Evolutionary conservation across 2,888 invertebrate species (phyloP), one percentile per base, ranked within the genome.

Genomic region (Troides helena): DNA sequence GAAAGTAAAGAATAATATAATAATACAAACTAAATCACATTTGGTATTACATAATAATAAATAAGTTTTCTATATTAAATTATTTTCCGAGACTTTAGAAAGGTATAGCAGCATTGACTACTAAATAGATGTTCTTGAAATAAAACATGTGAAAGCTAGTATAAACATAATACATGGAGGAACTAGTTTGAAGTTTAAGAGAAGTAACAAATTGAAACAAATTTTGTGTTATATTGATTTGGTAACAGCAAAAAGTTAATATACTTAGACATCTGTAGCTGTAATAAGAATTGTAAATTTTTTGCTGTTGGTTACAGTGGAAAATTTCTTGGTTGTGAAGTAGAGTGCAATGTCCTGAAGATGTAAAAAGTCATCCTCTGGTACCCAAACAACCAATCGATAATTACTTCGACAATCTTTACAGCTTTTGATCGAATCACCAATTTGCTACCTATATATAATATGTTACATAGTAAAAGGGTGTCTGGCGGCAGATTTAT

Each of bases 391-490:
- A 1, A n/a, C 6, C n/a, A n/a, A n/a, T 53, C 53, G n/a, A 53
- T 53, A n/a, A 53, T n/a, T 53, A 53, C n/a, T 53, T n/a, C 53
- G n/a, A 53, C n/a, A 53, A 53, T 53, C 53, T 53, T 53, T 53
- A 18, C n/a, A n/a, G n/a, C 18, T n/a, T 53, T 53, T n/a, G n/a
- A n/a, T n/a, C 18, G 6, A 53, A 5, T 53, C 46, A 1, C n/a
- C 18, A 53, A 53, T n/a, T 18, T 53, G n/a, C n/a, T 53, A n/a
- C 4, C n/a, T 53, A 53, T 18, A 53, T 53, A n/a, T n/a, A n/a
- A n/a, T n/a, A 53, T 30, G 30, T 30, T 30, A 30, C 30, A 30
- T 30, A 30, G 30, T 30, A 21, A 21, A 21, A 21, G 21, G 21
- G 21, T 21, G 21, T 21, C 21, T 21, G 21, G 21, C 21, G 0